Conservation (phyloP, 2,888 invertebrate species). For the Punctoribates punctum region DNA sequence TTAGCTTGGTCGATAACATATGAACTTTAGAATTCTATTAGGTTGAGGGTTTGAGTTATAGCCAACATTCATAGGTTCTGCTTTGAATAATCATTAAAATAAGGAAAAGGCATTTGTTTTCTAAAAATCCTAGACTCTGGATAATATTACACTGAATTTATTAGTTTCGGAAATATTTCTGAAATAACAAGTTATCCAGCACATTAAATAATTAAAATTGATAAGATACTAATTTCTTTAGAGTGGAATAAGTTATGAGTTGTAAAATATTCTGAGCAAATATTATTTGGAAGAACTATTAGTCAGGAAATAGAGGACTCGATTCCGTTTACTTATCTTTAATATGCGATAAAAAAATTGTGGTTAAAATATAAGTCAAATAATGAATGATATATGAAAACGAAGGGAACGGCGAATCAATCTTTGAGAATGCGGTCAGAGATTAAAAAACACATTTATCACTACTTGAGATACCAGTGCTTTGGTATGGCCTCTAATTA, state of each 20-base stretch:
- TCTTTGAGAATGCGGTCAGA: background rate
- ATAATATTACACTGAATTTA: no score
- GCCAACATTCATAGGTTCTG: no score
- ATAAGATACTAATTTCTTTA: background rate
- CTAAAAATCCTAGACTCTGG: no score
- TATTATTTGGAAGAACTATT: background rate
- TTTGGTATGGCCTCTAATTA: constrained; percentile 1
- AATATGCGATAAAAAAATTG: background rate
- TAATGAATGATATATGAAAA: constrained; percentile 14
- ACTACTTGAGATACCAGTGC: background rate
- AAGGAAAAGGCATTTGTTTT: no score
- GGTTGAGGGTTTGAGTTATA: no score
- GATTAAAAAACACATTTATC: constrained; percentile 5
- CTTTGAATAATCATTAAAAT: no score
- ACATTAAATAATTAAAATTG: no score
- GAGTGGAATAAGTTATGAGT: background rate
- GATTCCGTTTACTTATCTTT: constrained; percentile 16
- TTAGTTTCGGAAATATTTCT: no score
- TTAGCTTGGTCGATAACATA: no score
- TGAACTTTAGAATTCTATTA: no score
- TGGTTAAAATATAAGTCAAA: constrained; percentile 6
- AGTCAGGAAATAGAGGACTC: background rate
- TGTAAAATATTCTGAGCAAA: background rate
- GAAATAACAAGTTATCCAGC: no score
- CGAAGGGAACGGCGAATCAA: background rate